These are phyloP conservation scores for Notodonta dromedarius DNA, from an alignment of 2,888 invertebrate species.

Conservation along the genomic window DNA sequence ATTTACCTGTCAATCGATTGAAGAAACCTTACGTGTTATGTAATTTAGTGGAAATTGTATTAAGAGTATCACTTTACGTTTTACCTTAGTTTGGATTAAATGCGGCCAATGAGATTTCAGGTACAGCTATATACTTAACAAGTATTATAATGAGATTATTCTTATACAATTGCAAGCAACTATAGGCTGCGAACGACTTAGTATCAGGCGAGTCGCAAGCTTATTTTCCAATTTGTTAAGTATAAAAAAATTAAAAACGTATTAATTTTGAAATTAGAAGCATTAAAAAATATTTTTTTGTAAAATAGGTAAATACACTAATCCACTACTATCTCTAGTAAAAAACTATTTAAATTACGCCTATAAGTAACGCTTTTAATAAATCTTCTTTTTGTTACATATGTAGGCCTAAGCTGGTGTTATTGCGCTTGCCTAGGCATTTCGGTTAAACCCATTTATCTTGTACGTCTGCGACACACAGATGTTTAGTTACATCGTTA, in stretches of 20 bases:
- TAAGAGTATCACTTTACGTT: slow-evolving; percentile 22
- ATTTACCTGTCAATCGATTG: slow-evolving; percentile 46
- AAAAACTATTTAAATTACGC: not conserved
- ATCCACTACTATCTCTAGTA: not conserved
- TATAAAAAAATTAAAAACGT: too few species aligned
- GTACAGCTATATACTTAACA: not conserved
- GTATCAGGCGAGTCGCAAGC: too few species aligned
- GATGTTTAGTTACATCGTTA: not conserved
- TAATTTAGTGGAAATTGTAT: slow-evolving; percentile 25
- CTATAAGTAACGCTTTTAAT: slow-evolving; percentile 7
- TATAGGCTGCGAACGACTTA: too few species aligned
- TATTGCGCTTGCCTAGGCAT: slow-evolving; percentile 33
- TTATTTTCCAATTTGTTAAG: too few species aligned
- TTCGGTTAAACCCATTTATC: slow-evolving; percentile 32
- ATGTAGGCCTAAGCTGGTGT: slow-evolving; percentile 25
- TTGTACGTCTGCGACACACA: slow-evolving; percentile 24
- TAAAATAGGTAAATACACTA: too few species aligned
- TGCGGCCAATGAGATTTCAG: not conserved
- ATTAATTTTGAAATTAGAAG: too few species aligned
- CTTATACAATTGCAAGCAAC: too few species aligned
- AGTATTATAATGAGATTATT: not conserved
- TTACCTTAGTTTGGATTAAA: not conserved
- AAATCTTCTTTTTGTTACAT: slow-evolving; percentile 30
- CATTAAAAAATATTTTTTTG: too few species aligned
- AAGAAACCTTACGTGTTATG: slow-evolving; percentile 56